Percentiles rank a stretch among this genome's conserved stretches.
These are phyloP conservation scores for Drosophila tristis DNA, from an alignment of 1,140 invertebrate species.

Conservation along the genomic window DNA sequence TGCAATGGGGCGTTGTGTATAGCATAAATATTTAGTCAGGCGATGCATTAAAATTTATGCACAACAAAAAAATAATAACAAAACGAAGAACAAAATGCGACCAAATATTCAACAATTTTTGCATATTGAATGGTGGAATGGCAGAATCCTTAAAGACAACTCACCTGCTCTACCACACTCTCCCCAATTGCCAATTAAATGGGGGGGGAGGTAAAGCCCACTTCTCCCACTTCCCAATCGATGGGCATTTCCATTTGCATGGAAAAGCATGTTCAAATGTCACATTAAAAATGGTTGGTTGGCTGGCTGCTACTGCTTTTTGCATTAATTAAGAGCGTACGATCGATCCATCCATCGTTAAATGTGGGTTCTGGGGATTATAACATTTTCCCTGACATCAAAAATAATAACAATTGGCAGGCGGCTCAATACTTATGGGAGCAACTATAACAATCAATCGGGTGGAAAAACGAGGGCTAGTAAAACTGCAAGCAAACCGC, in stretches of 20 bases:
- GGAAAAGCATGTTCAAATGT: conserved; percentile 59
- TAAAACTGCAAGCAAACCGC: conserved; percentile 16
- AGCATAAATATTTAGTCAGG: conserved; percentile 74
- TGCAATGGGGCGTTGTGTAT: conserved; percentile 71
- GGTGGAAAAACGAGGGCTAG: neutral
- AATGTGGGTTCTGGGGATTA: conserved; percentile 33
- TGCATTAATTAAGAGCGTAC: conserved; percentile 54
- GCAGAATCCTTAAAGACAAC: conserved; percentile 58
- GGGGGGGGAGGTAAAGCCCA: conserved; percentile 10
- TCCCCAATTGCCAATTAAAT: conserved; percentile 43
- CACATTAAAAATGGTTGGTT: conserved; percentile 57
- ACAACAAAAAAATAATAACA: conserved; percentile 21
- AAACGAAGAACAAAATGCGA: conserved; percentile 43
- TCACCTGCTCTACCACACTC: conserved; percentile 12
- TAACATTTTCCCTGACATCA: conserved; percentile 50
- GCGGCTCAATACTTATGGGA: neutral
- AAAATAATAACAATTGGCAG: conserved; percentile 63
- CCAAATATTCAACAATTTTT: conserved; percentile 1
- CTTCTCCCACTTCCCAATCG: conserved; percentile 6
- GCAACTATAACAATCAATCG: conserved; percentile 22
- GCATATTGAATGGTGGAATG: conserved; percentile 6
- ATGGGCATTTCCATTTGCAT: conserved; percentile 27
- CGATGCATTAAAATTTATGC: conserved; percentile 77
- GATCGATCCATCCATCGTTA: conserved; percentile 18
- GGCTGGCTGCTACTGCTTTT: conserved; percentile 24